Base-by-base conservation (phyloP, 92 coral and sea anemone species). In the Zoanthus sansibaricus region DNA sequence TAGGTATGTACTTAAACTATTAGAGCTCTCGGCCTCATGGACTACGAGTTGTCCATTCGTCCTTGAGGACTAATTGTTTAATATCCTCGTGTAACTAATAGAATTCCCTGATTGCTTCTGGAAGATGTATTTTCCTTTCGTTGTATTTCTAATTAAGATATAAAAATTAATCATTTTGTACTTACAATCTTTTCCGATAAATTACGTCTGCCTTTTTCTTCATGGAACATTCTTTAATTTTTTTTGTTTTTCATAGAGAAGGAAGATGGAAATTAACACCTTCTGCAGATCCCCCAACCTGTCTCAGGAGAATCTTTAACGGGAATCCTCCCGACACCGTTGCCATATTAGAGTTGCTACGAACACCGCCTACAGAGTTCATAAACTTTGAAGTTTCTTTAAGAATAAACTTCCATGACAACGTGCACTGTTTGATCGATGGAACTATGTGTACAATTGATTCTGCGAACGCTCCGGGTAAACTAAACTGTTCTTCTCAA, bases 371-470 rank as follows among this genome's bases (percentile, higher is more conserved):
- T n/a, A 64, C 74, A 7, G 21, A 86, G 15, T 86, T 94, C 33
- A 16, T 20, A 4, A 46, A 71, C 48, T 94, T 92, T 68, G 97
- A 94, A 78, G 30, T 82, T 30, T 76, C 69, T 61, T 83, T 94
- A 18, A 79, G 97, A 10, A 44, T 78, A 12, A 67, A 88, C 31
- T 88, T 92, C 20, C 95, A 94, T 49, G 89, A 90, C 74, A 76
- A 55, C 16, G 87, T 92, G 2, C 95, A 92, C 32, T 90, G 93
- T 83, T 55, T 80, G 67, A 94, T 94, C 64, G 92, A 79, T 73
- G 98, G 98, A 1, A 92, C 95, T 0, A 94, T 94, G 98, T 82
- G 91, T 76, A 64, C 92, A 1, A 12, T 64, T 6, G 94, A 92
- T 54, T 71, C 95, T 5, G 88, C 95, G 1, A 75, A 86, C 37